These are phyloP conservation scores for Leucophora obtusa DNA, from an alignment of 2,888 invertebrate genomes.

Conservation along the genomic window DNA sequence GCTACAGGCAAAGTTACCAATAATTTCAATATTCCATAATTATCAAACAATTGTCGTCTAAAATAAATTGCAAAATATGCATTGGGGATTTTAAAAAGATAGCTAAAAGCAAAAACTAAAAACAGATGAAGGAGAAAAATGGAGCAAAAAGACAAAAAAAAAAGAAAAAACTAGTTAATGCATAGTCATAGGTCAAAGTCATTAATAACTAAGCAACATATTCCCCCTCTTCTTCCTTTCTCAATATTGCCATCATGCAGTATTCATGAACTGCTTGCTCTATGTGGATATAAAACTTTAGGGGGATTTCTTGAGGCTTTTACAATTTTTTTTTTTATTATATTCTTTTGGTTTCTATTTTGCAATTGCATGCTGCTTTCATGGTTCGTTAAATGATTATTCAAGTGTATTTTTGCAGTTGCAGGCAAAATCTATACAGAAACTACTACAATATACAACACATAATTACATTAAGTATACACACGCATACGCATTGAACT, in stretches of 20 bases:
- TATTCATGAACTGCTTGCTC: conserved; percentile 7
- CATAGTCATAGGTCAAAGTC: conserved; percentile 67
- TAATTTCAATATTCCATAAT: background rate
- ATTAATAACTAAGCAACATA: conserved; percentile 60
- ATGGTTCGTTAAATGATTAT: conserved; percentile 40
- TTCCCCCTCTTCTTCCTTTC: background rate
- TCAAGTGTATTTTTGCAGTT: conserved; percentile 22
- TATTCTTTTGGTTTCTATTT: background rate
- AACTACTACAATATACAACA: background rate
- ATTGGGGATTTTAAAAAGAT: conserved; percentile 39
- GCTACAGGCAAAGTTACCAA: too few relatives aligned
- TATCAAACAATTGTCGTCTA: background rate
- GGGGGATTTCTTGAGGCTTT: conserved; percentile 6
- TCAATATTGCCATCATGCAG: background rate
- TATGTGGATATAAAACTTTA: background rate
- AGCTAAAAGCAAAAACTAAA: conserved; percentile 15
- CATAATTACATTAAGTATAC: background rate
- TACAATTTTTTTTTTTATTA: conserved; percentile 1
- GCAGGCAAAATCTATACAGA: background rate
- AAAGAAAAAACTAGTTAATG: conserved; percentile 61
- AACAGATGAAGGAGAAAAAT: conserved; percentile 28
- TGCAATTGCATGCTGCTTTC: conserved; percentile 15
- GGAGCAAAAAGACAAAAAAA: background rate
- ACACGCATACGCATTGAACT: conserved; percentile 21
- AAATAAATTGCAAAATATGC: conserved; percentile 33